Evolutionary conservation across 2,888 invertebrate genomes (phyloP).

Genomic region (Drosophila peninsularis): DNA sequence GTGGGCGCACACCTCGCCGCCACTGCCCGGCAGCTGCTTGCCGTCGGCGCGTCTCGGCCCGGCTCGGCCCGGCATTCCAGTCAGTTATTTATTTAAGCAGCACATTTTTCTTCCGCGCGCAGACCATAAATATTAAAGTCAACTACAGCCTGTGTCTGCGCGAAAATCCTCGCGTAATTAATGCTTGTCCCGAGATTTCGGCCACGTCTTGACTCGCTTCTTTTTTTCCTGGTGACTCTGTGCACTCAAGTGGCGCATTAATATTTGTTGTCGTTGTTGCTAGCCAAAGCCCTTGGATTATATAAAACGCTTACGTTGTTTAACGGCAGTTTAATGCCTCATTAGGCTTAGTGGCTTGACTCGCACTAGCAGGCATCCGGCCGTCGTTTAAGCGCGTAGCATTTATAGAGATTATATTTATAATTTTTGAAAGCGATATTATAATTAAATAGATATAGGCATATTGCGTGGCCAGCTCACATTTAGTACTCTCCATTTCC

Average conservation of each 20-base stretch:
- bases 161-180: conserved; percentile 69
- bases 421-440: conserved; percentile 12
- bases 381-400: conserved; percentile 9
- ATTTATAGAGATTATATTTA: conserved; percentile 16
- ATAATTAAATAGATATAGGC: background rate
- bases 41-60: conserved; percentile 16
- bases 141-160: conserved; percentile 55
- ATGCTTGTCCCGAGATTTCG: conserved; percentile 63
- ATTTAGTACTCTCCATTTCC: background rate
- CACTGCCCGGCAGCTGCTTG: conserved; percentile 15
- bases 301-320: conserved; percentile 59
- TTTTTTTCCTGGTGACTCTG: conserved; percentile 22
- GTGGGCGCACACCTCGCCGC: conserved; percentile 56
- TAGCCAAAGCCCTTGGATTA: conserved; percentile 48
- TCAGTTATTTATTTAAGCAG: conserved; percentile 69
- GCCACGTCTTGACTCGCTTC: background rate
- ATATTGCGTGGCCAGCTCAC: background rate
- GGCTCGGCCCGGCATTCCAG: conserved; percentile 32
- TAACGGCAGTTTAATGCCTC: conserved; percentile 61
- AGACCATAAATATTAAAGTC: conserved; percentile 75
- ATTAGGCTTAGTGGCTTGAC: conserved; percentile 53
- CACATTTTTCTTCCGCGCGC: conserved; percentile 41
- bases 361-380: conserved; percentile 14
- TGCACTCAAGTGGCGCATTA: conserved; percentile 64
- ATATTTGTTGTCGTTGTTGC: conserved; percentile 43